Conservation (phyloP, 2,797 vertebrate genomes). For the Lemur catta region DNA sequence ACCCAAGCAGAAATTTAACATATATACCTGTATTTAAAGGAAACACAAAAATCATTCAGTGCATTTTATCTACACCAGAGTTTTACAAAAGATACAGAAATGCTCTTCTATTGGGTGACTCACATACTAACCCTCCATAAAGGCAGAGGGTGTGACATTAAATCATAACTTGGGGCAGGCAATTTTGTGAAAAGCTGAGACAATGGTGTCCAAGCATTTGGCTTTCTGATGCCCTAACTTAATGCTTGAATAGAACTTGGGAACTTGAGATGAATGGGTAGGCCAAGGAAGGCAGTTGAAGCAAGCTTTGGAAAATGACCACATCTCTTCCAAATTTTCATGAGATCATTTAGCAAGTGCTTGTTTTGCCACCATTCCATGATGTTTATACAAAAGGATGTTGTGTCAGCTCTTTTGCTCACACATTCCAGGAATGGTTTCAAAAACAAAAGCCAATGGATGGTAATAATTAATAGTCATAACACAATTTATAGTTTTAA, state of each 20-base stretch:
- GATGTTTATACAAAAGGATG: neutral
- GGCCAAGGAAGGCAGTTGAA: neutral
- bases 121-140: neutral
- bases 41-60: neutral
- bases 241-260: slow-evolving; percentile 3
- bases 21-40: neutral
- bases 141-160: slow-evolving; percentile 7
- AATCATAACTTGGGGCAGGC: slow-evolving; percentile 43
- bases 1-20: slow-evolving; percentile 32
- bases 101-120: neutral
- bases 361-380: neutral
- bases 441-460: neutral
- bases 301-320: neutral
- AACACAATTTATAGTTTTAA: neutral
- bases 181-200: slow-evolving; percentile 26
- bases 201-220: neutral
- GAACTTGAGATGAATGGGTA: slow-evolving; percentile 45
- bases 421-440: neutral
- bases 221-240: slow-evolving; percentile 11
- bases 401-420: neutral
- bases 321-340: neutral
- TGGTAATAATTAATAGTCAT: neutral
- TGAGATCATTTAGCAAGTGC: neutral
- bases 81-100: slow-evolving; percentile 25
- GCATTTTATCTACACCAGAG: neutral